Percentiles rank a stretch among this genome's conserved stretches.
phyloP scores from a whole-genome alignment of 2,113 vertebrate species.

The Ivindomyrus marchei region DNA sequence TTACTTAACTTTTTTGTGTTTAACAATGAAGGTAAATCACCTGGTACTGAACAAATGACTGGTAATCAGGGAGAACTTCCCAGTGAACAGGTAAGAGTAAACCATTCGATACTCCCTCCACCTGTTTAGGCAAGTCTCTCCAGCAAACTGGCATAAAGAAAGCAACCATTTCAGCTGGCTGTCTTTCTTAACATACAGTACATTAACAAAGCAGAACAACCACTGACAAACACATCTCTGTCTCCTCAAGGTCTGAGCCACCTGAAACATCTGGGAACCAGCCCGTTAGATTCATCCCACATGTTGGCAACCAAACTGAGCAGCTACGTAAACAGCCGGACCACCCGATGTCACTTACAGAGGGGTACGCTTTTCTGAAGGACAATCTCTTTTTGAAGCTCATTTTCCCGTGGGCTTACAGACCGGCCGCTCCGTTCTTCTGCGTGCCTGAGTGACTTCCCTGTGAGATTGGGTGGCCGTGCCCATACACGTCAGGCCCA shows the following conservation, averaged over 20 bases:
- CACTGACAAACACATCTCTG: neutral
- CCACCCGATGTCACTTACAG: neutral
- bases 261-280: neutral
- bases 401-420: slow-evolving; percentile 46
- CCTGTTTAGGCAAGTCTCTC: slow-evolving; percentile 39
- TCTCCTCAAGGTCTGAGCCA: neutral
- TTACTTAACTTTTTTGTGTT: neutral
- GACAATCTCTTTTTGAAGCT: slow-evolving; percentile 65
- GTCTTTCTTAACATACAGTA: neutral
- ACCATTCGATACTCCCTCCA: slow-evolving; percentile 15
- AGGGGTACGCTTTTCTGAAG: slow-evolving; percentile 54
- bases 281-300: neutral
- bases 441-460: slow-evolving; percentile 62
- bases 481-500: slow-evolving; percentile 67
- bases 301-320: neutral
- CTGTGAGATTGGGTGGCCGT: slow-evolving; percentile 40
- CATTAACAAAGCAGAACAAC: neutral
- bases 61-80: neutral
- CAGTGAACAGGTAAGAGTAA: neutral
- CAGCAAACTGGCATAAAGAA: slow-evolving; percentile 5
- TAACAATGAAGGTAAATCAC: neutral
- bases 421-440: slow-evolving; percentile 34
- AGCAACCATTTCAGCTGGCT: neutral
- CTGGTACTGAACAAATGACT: neutral
- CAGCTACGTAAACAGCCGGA: slow-evolving; percentile 9